Percentiles rank a stretch among this genome's conserved stretches.
These are phyloP conservation scores for Drosophila cardini DNA, from an alignment of 1,140 invertebrate species.

Conservation along the genomic window DNA sequence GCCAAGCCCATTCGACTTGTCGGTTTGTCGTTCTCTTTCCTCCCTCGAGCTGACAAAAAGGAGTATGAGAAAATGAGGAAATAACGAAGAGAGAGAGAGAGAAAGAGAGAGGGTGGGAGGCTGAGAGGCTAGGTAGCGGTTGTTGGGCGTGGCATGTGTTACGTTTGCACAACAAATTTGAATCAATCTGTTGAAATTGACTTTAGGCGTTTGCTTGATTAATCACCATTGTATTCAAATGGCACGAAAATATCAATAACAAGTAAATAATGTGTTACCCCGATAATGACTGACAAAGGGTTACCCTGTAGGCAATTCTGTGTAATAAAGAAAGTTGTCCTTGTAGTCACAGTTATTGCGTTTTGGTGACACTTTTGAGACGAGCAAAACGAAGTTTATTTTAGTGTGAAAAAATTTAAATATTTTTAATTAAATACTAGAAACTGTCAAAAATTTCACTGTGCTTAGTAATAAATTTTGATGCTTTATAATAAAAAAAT, in stretches of 20 bases:
- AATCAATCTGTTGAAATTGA: conserved; percentile 83
- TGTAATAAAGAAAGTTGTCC: background rate
- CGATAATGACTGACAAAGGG: background rate
- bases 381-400: too few relatives aligned
- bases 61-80: background rate
- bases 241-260: conserved; percentile 10
- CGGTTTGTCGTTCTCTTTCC: conserved; percentile 7
- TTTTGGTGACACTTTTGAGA: too few relatives aligned
- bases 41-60: conserved; percentile 9
- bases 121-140: background rate
- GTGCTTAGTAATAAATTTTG: too few relatives aligned
- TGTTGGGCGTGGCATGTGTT: conserved; percentile 47
- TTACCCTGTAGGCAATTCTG: background rate
- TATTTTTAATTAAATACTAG: too few relatives aligned
- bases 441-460: too few relatives aligned
- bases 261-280: conserved; percentile 2
- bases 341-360: too few relatives aligned
- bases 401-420: too few relatives aligned
- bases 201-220: conserved; percentile 78
- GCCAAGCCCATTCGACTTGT: conserved; percentile 9
- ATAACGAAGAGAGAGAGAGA: too few relatives aligned
- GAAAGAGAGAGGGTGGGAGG: too few relatives aligned
- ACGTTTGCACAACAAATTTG: conserved; percentile 76
- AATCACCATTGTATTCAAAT: conserved; percentile 77
- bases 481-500: too few relatives aligned